Evolutionary conservation across 2,888 invertebrate species (phyloP).

Genomic region (Nemapogon koenigi): DNA sequence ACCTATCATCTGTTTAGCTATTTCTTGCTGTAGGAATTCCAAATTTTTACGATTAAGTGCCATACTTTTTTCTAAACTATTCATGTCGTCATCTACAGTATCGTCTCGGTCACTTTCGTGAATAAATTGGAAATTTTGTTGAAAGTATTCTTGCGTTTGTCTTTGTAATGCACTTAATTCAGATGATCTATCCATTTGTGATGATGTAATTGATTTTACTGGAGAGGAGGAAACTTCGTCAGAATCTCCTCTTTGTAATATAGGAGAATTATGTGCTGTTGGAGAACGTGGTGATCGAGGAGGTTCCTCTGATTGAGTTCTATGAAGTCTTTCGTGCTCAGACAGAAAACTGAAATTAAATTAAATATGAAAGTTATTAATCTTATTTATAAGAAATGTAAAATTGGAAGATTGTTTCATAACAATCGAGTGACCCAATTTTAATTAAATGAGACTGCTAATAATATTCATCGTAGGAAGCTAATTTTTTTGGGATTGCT

Average conservation of each 20-base stretch:
- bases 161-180: conserved; percentile 45
- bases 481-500: too few relatives aligned
- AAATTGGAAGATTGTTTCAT: too few relatives aligned
- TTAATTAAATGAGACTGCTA: too few relatives aligned
- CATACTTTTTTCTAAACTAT: conserved; percentile 60
- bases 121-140: conserved; percentile 60
- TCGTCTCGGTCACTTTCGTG: conserved; percentile 61
- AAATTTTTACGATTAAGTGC: conserved; percentile 54
- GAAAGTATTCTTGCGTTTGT: conserved; percentile 58
- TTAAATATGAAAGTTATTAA: too few relatives aligned
- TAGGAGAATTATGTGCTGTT: conserved; percentile 57
- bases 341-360: conserved; percentile 35
- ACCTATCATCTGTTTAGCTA: conserved; percentile 50
- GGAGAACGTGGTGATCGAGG: conserved; percentile 75
- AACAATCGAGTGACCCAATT: too few relatives aligned
- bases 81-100: conserved; percentile 57
- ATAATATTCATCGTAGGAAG: too few relatives aligned
- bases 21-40: conserved; percentile 59
- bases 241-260: conserved; percentile 43
- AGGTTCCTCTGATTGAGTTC: conserved; percentile 87
- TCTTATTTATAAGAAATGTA: too few relatives aligned
- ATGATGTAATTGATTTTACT: conserved; percentile 45
- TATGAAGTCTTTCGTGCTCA: conserved; percentile 79
- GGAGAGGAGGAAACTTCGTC: conserved; percentile 52
- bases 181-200: conserved; percentile 50